phyloP scores from a whole-genome alignment of 2,113 vertebrate genomes.

The Myodes glareolus region DNA sequence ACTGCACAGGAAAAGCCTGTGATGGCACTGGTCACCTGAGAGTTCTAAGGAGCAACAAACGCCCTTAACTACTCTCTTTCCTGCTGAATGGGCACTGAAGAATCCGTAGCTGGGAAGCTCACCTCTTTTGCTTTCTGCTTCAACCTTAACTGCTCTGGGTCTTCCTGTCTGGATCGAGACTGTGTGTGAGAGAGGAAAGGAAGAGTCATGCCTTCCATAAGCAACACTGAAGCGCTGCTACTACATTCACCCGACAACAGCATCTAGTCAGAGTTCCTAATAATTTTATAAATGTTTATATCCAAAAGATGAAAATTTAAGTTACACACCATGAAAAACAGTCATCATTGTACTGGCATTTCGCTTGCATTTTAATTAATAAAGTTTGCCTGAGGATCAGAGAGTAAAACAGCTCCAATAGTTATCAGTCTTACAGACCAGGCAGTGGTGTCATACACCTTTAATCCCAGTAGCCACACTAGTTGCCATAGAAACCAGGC shows the following conservation, averaged over 20 bases:
- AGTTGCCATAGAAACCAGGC: too few species aligned
- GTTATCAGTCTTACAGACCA: too few species aligned
- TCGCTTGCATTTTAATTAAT: too few species aligned
- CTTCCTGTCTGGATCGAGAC: conserved; percentile 95
- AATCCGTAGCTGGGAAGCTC: background rate
- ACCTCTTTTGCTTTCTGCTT: conserved; percentile 98
- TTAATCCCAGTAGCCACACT: too few species aligned
- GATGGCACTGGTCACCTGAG: background rate
- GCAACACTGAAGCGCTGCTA: background rate
- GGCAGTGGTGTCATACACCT: too few species aligned
- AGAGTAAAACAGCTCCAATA: too few species aligned
- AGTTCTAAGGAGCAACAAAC: fast-evolving
- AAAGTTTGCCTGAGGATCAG: too few species aligned
- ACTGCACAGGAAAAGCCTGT: background rate
- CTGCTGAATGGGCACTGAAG: fast-evolving
- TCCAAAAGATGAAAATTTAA: background rate
- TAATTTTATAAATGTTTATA: background rate
- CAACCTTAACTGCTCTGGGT: conserved; percentile 93
- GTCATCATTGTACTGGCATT: fast-evolving
- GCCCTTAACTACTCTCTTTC: background rate
- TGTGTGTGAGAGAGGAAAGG: conserved; percentile 75
- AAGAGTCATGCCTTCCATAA: background rate
- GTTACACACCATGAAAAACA: background rate
- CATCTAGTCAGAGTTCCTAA: fast-evolving
- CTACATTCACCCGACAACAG: fast-evolving